A percentile compares a stretch with the other conserved stretches of the same genome.
Evolutionary conservation across 2,113 vertebrate genomes (phyloP).

Genomic region (Myotis yumanensis): DNA sequence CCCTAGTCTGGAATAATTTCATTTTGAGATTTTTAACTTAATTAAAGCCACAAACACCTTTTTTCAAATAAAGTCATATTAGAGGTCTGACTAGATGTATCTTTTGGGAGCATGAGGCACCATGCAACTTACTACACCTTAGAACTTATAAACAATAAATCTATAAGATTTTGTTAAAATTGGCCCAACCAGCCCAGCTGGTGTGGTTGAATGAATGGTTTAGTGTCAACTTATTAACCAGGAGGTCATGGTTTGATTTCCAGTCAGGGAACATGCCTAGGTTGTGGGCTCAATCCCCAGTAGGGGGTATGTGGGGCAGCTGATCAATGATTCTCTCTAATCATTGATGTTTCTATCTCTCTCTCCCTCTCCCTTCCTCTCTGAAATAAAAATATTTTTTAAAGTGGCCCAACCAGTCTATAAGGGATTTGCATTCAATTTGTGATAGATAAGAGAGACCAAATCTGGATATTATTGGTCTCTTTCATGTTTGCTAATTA

Average conservation of each 20-base stretch:
- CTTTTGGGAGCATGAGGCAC: neutral
- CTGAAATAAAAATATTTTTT: no score
- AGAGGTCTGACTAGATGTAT: neutral
- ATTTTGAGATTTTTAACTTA: neutral
- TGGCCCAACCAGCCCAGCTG: neutral
- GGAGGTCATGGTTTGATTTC: no score
- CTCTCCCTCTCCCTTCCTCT: no score
- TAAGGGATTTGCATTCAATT: neutral
- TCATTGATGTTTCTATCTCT: no score
- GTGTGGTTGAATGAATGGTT: no score
- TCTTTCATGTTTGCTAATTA: neutral
- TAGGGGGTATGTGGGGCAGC: no score
- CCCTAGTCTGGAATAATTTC: neutral
- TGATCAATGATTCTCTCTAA: no score
- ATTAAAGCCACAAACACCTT: neutral
- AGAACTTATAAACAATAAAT: neutral
- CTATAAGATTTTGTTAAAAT: neutral
- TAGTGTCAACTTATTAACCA: no score
- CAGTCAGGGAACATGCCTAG: no score
- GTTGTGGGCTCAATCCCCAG: no score
- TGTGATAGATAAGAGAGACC: neutral
- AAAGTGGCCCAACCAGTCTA: neutral
- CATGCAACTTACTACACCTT: neutral
- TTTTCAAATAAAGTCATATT: neutral
- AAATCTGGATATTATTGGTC: neutral